These are phyloP conservation scores for Electrona antarctica DNA, from an alignment of 2,113 vertebrate genomes.

Conservation along the genomic window DNA sequence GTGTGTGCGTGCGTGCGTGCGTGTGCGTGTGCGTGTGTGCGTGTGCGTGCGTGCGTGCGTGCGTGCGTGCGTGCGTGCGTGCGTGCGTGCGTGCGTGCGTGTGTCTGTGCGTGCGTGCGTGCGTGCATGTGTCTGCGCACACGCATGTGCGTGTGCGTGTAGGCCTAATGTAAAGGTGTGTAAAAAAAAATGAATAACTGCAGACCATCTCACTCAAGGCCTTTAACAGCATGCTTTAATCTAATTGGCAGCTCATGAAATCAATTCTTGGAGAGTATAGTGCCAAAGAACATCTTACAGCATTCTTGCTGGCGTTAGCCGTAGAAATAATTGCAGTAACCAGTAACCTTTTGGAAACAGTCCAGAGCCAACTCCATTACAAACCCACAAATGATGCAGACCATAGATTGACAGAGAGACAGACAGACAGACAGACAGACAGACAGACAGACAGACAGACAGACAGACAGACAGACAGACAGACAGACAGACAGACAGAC, in stretches of 20 bases:
- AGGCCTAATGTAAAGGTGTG: no score
- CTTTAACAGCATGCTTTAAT: slow-evolving; percentile 60
- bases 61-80: not conserved
- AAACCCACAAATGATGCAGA: slow-evolving; percentile 39
- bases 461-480: no score
- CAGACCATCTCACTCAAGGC: slow-evolving; percentile 43
- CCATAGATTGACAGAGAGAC: slow-evolving; percentile 28
- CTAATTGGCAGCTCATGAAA: slow-evolving; percentile 65
- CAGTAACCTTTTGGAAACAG: slow-evolving; percentile 53
- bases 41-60: slow-evolving; percentile 4
- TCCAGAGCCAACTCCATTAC: slow-evolving; percentile 44
- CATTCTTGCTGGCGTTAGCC: slow-evolving; percentile 36
- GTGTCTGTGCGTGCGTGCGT: not conserved
- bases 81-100: not conserved
- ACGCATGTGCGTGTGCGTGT: not conserved
- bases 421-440: not conserved
- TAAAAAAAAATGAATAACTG: slow-evolving; percentile 34
- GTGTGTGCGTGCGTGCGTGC: no score
- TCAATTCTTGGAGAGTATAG: slow-evolving; percentile 55
- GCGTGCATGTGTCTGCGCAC: not conserved
- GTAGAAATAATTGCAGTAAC: no score
- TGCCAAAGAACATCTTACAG: slow-evolving; percentile 55
- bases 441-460: not conserved
- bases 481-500: not conserved
- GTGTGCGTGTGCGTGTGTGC: no score